Conservation (phyloP, 2,888 invertebrate genomes). For the Agelastica alni region DNA sequence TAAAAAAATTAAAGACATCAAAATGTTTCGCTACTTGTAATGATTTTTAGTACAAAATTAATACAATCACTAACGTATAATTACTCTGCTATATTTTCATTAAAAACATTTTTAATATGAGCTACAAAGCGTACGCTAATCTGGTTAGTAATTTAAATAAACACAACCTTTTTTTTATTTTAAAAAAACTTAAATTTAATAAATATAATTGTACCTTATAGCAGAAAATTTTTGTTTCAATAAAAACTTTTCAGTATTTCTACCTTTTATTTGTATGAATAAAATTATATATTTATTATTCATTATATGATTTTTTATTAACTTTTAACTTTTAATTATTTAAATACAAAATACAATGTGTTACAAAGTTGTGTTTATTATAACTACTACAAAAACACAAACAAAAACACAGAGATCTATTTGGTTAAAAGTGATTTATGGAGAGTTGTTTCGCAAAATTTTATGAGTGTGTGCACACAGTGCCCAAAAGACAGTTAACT, state of each 20-base stretch:
- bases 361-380: conserved; percentile 18
- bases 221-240: too few species aligned
- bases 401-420: conserved; percentile 27
- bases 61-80: conserved; percentile 20
- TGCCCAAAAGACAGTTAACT: conserved; percentile 39
- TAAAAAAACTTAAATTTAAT: too few species aligned
- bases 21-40: conserved; percentile 2
- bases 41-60: conserved; percentile 19
- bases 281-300: too few species aligned
- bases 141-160: conserved; percentile 19
- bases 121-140: conserved; percentile 30
- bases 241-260: too few species aligned
- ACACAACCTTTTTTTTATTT: conserved; percentile 1
- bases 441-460: conserved; percentile 39
- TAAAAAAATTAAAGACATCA: conserved; percentile 3
- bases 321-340: too few species aligned
- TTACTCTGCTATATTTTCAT: conserved; percentile 16
- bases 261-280: too few species aligned
- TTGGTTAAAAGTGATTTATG: conserved; percentile 23
- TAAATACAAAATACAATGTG: too few species aligned
- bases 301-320: too few species aligned
- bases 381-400: conserved; percentile 18
- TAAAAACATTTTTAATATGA: conserved; percentile 13
- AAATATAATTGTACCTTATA: too few species aligned
- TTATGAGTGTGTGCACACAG: conserved; percentile 38